A percentile compares a stretch with the other conserved stretches of the same genome.
These are phyloP conservation scores for Drosophila rubida DNA, from an alignment of 2,888 invertebrate genomes.

Conservation along the genomic window DNA sequence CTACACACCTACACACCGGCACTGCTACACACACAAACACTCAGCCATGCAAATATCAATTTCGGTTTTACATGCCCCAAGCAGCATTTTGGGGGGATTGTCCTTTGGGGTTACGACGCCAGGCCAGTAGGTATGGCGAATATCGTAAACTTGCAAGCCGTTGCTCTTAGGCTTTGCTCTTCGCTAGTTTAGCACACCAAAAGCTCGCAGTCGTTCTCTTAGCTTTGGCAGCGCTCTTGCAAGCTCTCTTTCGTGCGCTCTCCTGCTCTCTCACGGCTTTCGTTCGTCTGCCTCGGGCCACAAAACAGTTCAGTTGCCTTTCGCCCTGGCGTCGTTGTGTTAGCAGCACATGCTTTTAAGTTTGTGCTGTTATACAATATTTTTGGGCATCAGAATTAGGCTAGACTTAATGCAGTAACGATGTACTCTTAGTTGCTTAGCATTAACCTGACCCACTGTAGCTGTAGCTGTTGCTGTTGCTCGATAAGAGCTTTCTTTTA, in stretches of 20 bases:
- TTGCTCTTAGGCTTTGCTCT: slow-evolving; percentile 46
- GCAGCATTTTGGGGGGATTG: slow-evolving; percentile 19
- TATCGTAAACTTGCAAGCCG: slow-evolving; percentile 51
- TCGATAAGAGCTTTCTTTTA: slow-evolving; percentile 12
- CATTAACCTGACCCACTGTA: slow-evolving; percentile 1
- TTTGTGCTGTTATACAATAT: slow-evolving; percentile 32
- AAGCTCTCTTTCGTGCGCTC: not conserved
- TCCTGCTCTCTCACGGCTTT: slow-evolving; percentile 1
- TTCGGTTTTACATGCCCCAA: slow-evolving; percentile 66
- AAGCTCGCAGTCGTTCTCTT: slow-evolving; percentile 49
- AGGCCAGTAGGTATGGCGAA: slow-evolving; percentile 1
- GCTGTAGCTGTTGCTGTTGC: not conserved
- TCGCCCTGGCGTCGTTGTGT: slow-evolving; percentile 10
- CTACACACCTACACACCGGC: slow-evolving; percentile 13
- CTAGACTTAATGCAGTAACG: slow-evolving; percentile 67
- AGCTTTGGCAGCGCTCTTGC: not conserved
- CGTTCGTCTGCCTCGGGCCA: slow-evolving; percentile 17
- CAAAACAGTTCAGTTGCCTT: slow-evolving; percentile 61
- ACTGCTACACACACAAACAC: slow-evolving; percentile 23
- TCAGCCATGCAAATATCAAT: slow-evolving; percentile 70
- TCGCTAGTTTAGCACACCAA: slow-evolving; percentile 59
- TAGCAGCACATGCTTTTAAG: slow-evolving; percentile 12
- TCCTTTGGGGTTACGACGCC: slow-evolving; percentile 12
- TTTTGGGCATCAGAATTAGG: slow-evolving; percentile 50
- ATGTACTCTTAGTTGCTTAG: slow-evolving; percentile 44